Conservation (phyloP, 1,140 invertebrate genomes). For the Tetranychus cinnabarinus region DNA sequence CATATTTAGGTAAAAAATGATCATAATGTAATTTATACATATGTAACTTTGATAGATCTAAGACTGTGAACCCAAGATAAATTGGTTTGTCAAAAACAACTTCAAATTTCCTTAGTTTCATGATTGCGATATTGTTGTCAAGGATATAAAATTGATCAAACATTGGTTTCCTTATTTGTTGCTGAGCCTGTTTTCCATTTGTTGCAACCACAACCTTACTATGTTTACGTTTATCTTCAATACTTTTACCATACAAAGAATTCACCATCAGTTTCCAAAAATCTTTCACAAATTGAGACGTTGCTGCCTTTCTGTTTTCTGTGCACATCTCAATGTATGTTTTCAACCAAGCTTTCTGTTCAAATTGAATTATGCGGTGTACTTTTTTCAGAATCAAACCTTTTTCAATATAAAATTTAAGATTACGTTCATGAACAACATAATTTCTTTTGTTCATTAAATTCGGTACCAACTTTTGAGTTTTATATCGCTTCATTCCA, state of each 20-base stretch:
- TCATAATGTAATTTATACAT: too few species aligned
- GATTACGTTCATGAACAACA: slow-evolving; percentile 25
- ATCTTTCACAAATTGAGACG: too few species aligned
- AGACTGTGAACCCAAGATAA: too few species aligned
- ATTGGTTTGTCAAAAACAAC: too few species aligned
- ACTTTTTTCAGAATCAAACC: slow-evolving; percentile 25
- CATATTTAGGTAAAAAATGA: too few species aligned
- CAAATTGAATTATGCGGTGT: slow-evolving; percentile 24
- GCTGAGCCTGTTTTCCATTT: slow-evolving; percentile 15
- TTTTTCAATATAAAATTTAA: slow-evolving; percentile 24
- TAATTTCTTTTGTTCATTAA: slow-evolving; percentile 18
- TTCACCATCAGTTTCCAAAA: too few species aligned
- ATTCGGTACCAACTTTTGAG: slow-evolving; percentile 5
- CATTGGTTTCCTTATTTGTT: slow-evolving; percentile 20
- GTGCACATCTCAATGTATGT: slow-evolving; percentile 24
- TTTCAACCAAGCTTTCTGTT: slow-evolving; percentile 25
- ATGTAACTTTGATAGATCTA: too few species aligned
- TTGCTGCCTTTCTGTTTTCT: slow-evolving; percentile 12
- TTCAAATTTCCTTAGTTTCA: too few species aligned
- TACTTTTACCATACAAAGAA: too few species aligned
- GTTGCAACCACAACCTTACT: too few species aligned
- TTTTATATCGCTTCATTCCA: background rate
- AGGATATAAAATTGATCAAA: slow-evolving; percentile 20
- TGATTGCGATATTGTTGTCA: too few species aligned
- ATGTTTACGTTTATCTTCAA: too few species aligned